Base-by-base conservation (phyloP, 2,797 vertebrate genomes). In the Sciurus carolinensis region DNA sequence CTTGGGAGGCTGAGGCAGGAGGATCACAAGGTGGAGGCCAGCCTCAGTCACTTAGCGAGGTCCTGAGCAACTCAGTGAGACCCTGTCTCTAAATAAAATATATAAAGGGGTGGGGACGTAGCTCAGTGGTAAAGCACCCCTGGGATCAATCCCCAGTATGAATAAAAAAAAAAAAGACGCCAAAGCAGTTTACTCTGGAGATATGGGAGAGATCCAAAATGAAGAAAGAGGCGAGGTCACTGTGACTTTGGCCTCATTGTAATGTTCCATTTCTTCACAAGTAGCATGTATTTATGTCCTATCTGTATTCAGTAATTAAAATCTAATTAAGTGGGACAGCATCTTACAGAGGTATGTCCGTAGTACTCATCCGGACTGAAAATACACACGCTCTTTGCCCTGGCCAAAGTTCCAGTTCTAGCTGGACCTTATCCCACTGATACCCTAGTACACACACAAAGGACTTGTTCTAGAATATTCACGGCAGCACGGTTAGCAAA, bases 401-500 rank as follows among this genome's bases (percentile, higher is more conserved):
- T 36, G 17, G 17, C 44, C 72, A 18, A 24, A 15, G 50, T 15
- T 52, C 82, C 47, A 44, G 52, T 72, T 52, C 54, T 44, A 66
- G 64, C 73, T 87, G 9, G 44, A 47, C 44, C 44, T 47, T 47
- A 39, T 5, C 7, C 52, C 77, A 17, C 9, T 4, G 9, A 71
- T 24, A 69, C 1, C 47, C 2, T 4, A 88, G 77, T 50, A 39
- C 47, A 69, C 10, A 8, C 36, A 44, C n/a, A 67, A 50, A 80
- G 92, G 81, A 67, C 57, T 87, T 76, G 33, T 73, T 77, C 82
- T 90, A 67, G 33, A 92, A 90, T 91, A 91, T 50, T 33, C 59
- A 77, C 26, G 22, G 44, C 44, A 47, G 44, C 44, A 9, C 9
- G 44, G 1, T 47, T 47, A 47, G 26, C n/a, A 76, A 84, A 69